These are phyloP conservation scores for Trachythela sp. DNA, from an alignment of 64 coral and sea anemone genomes.

Conservation along the genomic window DNA sequence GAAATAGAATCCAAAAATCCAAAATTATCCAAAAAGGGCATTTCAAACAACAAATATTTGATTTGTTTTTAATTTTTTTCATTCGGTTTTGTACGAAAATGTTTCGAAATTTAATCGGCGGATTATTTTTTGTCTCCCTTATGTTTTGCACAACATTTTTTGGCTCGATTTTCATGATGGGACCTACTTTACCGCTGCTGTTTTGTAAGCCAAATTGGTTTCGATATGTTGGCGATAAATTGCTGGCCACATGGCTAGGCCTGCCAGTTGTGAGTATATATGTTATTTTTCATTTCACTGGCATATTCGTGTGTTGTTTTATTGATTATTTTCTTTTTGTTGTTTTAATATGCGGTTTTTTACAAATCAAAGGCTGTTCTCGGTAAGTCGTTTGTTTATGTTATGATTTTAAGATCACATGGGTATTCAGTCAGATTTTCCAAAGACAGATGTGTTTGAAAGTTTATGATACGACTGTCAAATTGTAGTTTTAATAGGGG, in stretches of 20 bases:
- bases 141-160: constrained; percentile 55
- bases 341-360: not conserved
- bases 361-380: too few species aligned
- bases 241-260: constrained; percentile 38
- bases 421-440: not conserved
- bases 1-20: too few species aligned
- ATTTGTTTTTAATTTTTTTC: not conserved
- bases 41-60: not conserved
- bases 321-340: not conserved
- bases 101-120: constrained; percentile 55
- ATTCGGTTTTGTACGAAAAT: constrained; percentile 15
- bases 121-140: constrained; percentile 29
- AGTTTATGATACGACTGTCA: too few species aligned
- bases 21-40: too few species aligned
- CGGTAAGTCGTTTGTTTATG: too few species aligned
- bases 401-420: too few species aligned
- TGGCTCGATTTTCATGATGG: constrained; percentile 62
- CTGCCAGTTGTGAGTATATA: constrained; percentile 55
- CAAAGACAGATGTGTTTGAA: not conserved
- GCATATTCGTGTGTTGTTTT: not conserved
- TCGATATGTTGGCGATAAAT: constrained; percentile 49
- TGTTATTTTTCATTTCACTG: not conserved
- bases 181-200: constrained; percentile 46
- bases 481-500: too few species aligned
- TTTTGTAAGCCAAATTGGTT: constrained; percentile 52